A percentile compares a stretch with the other conserved stretches of the same genome.
phyloP scores from a whole-genome alignment of 2,113 vertebrate species.

The Oryzias woworae region DNA sequence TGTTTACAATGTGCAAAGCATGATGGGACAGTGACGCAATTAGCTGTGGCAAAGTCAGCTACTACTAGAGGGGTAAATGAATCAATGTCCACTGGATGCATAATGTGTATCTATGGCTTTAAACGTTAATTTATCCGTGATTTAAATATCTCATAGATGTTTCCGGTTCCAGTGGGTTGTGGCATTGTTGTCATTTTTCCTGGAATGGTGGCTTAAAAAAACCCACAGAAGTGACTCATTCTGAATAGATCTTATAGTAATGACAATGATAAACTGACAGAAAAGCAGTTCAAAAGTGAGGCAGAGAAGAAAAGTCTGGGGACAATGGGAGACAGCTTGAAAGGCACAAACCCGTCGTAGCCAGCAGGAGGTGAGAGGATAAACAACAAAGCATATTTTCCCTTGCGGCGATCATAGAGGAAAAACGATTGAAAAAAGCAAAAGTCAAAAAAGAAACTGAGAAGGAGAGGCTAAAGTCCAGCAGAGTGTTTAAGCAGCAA shows the following conservation, averaged over 20 bases:
- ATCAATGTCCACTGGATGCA: too few relatives aligned
- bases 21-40: too few relatives aligned
- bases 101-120: too few relatives aligned
- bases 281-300: slow-evolving; percentile 13
- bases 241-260: background rate
- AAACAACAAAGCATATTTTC: slow-evolving; percentile 50
- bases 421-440: slow-evolving; percentile 15
- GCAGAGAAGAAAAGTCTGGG: slow-evolving; percentile 24
- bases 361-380: slow-evolving; percentile 52
- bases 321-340: slow-evolving; percentile 47
- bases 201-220: slow-evolving; percentile 14
- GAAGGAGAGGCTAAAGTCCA: slow-evolving; percentile 32
- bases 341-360: slow-evolving; percentile 55
- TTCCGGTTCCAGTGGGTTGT: too few relatives aligned
- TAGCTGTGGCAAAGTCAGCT: too few relatives aligned
- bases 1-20: too few relatives aligned
- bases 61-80: too few relatives aligned
- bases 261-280: background rate
- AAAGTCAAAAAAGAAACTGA: slow-evolving; percentile 11
- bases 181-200: too few relatives aligned
- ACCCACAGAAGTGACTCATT: slow-evolving; percentile 1
- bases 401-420: slow-evolving; percentile 29
- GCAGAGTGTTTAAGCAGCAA: slow-evolving; percentile 48
- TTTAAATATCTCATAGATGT: too few relatives aligned
- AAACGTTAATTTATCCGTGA: too few relatives aligned